Conservation (phyloP, 2,797 vertebrate genomes). For the Euphonia xanthogaster region DNA sequence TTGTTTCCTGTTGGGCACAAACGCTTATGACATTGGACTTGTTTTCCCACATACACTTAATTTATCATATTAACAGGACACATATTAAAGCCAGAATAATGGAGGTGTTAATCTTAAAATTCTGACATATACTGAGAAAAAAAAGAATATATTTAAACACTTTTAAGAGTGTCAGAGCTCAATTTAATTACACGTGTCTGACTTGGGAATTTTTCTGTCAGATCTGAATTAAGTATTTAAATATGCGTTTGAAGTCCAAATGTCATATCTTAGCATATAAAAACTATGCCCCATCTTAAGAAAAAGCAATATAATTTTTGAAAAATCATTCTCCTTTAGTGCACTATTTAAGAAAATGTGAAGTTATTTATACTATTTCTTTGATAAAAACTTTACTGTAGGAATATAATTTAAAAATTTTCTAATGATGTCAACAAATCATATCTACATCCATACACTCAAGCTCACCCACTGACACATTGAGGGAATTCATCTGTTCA, state of each 20-base stretch:
- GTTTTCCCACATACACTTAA: neutral
- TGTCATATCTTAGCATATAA: neutral
- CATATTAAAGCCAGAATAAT: neutral
- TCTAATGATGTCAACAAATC: neutral
- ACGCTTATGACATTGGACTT: neutral
- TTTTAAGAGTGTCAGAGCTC: neutral
- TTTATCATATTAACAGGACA: neutral
- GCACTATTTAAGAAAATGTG: neutral
- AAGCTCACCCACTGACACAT: fast-evolving
- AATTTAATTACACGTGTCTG: neutral
- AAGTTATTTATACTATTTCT: neutral
- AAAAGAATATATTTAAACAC: neutral
- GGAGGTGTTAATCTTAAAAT: neutral
- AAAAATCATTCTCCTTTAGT: neutral
- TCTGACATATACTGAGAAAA: neutral
- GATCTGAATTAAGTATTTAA: neutral
- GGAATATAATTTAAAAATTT: neutral
- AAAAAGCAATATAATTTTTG: neutral
- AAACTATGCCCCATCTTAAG: neutral
- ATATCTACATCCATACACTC: neutral
- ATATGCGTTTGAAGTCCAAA: neutral
- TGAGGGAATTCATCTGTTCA: neutral
- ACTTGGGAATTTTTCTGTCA: neutral
- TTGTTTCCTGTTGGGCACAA: neutral
- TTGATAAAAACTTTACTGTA: neutral